Conservation (phyloP, 2,888 invertebrate species). For the Pachliopta kotzebuea region DNA sequence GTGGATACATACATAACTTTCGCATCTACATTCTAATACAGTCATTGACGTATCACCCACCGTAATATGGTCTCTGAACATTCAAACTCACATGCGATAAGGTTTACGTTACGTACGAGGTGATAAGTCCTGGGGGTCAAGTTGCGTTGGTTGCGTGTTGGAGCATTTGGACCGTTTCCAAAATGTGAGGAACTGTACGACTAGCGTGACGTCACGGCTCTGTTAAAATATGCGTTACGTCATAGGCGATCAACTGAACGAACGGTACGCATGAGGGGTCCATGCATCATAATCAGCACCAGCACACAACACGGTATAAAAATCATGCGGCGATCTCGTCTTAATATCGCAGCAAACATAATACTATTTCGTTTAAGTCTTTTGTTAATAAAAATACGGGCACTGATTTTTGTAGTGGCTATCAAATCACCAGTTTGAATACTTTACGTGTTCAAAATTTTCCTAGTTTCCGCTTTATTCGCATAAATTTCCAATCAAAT, state of each 20-base stretch:
- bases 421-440: too few relatives aligned
- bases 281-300: background rate
- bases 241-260: conserved; percentile 18
- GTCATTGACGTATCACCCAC: conserved; percentile 8
- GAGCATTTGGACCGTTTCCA: conserved; percentile 64
- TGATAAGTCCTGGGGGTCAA: conserved; percentile 33
- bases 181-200: conserved; percentile 57
- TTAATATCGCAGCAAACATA: too few relatives aligned
- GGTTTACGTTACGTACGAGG: conserved; percentile 3
- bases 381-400: too few relatives aligned
- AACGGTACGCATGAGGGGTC: conserved; percentile 1
- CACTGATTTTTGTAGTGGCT: too few relatives aligned
- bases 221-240: conserved; percentile 35
- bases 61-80: conserved; percentile 11
- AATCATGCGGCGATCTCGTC: too few relatives aligned
- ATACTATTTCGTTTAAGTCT: too few relatives aligned
- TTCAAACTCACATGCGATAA: conserved; percentile 5
- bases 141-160: conserved; percentile 39
- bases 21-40: conserved; percentile 16
- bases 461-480: too few relatives aligned
- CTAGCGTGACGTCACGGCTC: conserved; percentile 61
- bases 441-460: too few relatives aligned
- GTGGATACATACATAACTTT: conserved; percentile 1
- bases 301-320: too few relatives aligned
- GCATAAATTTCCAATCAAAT: too few relatives aligned